Conservation (phyloP, 2,888 invertebrate genomes). For the Drosophila putrida region DNA sequence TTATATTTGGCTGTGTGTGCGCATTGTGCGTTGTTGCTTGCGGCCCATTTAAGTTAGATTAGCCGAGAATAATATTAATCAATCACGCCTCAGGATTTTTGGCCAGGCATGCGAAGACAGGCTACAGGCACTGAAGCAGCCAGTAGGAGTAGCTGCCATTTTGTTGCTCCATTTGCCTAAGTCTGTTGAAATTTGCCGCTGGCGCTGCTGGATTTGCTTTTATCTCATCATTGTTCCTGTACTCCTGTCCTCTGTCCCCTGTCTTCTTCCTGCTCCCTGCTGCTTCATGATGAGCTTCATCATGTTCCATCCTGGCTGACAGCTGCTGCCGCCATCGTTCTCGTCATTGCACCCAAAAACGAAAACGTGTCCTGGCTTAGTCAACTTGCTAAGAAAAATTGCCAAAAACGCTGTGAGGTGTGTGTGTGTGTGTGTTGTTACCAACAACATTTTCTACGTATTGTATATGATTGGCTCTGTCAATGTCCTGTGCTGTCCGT, state of each 20-base stretch:
- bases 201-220: conserved; percentile 43
- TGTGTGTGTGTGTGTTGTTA: background rate
- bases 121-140: background rate
- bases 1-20: conserved; percentile 60
- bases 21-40: conserved; percentile 51
- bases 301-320: conserved; percentile 59
- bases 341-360: conserved; percentile 2
- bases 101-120: conserved; percentile 30
- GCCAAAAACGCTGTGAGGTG: conserved; percentile 46
- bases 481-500: conserved; percentile 17
- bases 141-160: conserved; percentile 45
- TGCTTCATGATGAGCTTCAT: conserved; percentile 71
- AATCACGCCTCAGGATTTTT: conserved; percentile 77
- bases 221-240: conserved; percentile 45
- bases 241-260: background rate
- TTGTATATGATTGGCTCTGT: conserved; percentile 27
- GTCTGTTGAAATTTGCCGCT: conserved; percentile 55
- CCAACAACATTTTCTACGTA: conserved; percentile 5
- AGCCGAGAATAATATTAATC: conserved; percentile 81
- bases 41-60: conserved; percentile 80
- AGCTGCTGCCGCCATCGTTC: conserved; percentile 58
- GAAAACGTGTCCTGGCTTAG: conserved; percentile 74
- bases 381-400: conserved; percentile 73
- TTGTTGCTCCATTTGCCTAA: conserved; percentile 74
- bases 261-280: background rate